These are phyloP conservation scores for Drosophila incognita DNA, from an alignment of 2,888 invertebrate species.

Conservation along the genomic window DNA sequence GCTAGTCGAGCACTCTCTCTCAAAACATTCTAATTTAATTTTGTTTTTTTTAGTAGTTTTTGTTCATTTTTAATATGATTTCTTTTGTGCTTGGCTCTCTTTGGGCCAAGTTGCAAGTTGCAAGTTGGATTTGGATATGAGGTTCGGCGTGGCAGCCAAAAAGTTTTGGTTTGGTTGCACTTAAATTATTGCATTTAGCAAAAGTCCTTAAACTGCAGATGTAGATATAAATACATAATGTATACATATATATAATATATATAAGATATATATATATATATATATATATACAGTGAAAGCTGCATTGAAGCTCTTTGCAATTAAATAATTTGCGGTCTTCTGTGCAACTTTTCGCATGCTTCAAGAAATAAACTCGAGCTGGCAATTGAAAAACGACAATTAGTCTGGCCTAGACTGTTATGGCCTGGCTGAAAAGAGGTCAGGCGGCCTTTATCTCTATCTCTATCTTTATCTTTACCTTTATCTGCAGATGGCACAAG, in stretches of 20 bases:
- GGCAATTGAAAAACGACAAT: conserved; percentile 76
- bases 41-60: conserved; percentile 35
- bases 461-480: conserved; percentile 37
- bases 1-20: not conserved
- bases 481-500: conserved; percentile 53
- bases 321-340: conserved; percentile 77
- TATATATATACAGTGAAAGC: conserved; percentile 14
- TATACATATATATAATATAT: not conserved
- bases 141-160: conserved; percentile 35
- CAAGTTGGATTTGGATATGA: conserved; percentile 6
- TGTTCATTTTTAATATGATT: conserved; percentile 73
- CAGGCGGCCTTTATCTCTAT: conserved; percentile 40
- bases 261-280: not conserved
- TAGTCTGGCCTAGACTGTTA: conserved; percentile 50
- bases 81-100: conserved; percentile 46
- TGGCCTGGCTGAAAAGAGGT: conserved; percentile 62
- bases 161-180: conserved; percentile 75
- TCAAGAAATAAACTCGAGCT: conserved; percentile 51
- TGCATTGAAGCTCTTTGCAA: conserved; percentile 59
- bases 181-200: conserved; percentile 78
- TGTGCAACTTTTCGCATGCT: conserved; percentile 62
- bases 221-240: not conserved
- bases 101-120: conserved; percentile 20
- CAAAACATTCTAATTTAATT: not conserved
- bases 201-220: conserved; percentile 63